Conservation (phyloP, 2,797 vertebrate species). For the Jordanella pulchra region DNA sequence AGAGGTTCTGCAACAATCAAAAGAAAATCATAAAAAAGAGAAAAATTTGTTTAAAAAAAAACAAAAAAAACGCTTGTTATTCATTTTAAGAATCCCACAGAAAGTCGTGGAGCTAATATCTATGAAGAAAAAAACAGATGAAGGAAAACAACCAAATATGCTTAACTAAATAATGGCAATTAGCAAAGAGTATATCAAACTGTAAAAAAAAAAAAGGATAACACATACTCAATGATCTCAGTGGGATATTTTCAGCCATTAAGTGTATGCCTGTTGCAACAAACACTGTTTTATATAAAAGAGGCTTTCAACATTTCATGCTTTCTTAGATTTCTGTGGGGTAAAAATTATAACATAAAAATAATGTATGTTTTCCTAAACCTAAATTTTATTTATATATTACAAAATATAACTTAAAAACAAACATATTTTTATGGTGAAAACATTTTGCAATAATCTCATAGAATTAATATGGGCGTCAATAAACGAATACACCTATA, state of each 20-base stretch:
- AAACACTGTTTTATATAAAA: background rate
- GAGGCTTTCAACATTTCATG: background rate
- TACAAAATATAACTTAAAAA: background rate
- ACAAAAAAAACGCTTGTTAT: background rate
- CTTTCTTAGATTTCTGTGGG: background rate
- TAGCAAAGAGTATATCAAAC: background rate
- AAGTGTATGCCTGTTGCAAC: too few relatives aligned
- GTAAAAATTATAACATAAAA: background rate
- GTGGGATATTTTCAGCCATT: background rate
- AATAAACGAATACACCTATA: background rate
- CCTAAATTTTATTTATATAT: background rate
- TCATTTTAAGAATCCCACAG: background rate
- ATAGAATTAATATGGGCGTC: background rate
- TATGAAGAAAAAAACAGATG: background rate
- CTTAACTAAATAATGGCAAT: too few relatives aligned
- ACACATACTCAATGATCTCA: background rate
- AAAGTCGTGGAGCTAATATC: background rate
- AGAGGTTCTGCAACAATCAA: slow-evolving; percentile 12
- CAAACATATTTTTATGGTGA: background rate
- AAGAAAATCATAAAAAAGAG: slow-evolving; percentile 9
- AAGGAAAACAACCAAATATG: too few relatives aligned
- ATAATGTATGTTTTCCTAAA: too few relatives aligned
- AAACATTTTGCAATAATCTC: background rate
- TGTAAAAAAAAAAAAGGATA: background rate
- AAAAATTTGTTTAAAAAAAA: too few relatives aligned